Evolutionary conservation across 2,797 vertebrate genomes (phyloP), one percentile per base, ranked within the genome.

Genomic region (Benthosema pterotum): DNA sequence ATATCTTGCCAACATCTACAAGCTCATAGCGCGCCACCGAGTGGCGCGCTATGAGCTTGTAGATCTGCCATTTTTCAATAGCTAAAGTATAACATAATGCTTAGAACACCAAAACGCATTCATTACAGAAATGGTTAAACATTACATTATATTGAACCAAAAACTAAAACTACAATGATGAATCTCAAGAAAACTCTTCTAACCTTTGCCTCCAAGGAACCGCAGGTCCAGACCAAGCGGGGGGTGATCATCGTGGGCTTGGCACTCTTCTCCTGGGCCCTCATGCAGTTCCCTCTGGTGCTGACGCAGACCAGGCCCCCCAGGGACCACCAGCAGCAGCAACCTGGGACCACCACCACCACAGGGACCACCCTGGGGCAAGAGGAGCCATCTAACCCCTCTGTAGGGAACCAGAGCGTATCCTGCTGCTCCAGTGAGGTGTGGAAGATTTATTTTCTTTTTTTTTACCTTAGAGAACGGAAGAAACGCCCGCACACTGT

Each of bases 271-370:
- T 86, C 91, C 5, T 94, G 92, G 91, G 92, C 92, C 0, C 87
- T 93, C 61, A 88, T 94, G 84, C 92, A 93, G 72, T 94, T 94
- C 71, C 89, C 91, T 12, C 25, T 93, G 69, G 91, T 93, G 57
- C 86, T 94, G 46, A 93, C 92, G 46, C 93, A 94, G 71, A 93
- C 88, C 0, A 79, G 62, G 14, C 74, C 19, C 42, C 56, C 59
- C 14, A 76, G 82, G 50, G 46, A 14, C 5, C 65, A 68, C 5
- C 42, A 19, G 19, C 32, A 19, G 25, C 32, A 46, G 15, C 32
- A 46, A n/a, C 1, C 67, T 11, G 51, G 22, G 32, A 25, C 22
- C 22, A 25, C 22, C 42, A n/a, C n/a, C n/a, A n/a, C n/a, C n/a
- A n/a, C n/a, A n/a, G n/a, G n/a, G n/a, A n/a, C n/a, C n/a, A 57